phyloP scores from a whole-genome alignment of 2,113 vertebrate genomes.

The Cercopithecus mona region DNA sequence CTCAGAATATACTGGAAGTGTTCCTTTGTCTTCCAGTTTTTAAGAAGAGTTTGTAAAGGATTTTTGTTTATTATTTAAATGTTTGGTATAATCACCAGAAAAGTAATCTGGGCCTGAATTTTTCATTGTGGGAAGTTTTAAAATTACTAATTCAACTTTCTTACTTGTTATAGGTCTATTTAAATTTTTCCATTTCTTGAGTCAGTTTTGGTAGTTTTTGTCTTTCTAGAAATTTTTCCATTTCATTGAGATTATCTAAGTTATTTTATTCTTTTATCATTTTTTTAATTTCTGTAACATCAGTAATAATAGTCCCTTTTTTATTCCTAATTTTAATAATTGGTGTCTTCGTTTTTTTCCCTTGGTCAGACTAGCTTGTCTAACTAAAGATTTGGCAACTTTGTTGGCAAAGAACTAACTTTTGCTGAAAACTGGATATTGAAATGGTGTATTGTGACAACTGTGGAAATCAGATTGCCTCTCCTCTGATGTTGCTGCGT shows the following conservation, averaged over 20 bases:
- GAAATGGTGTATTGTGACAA: neutral
- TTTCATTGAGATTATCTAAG: neutral
- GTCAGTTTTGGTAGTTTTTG: neutral
- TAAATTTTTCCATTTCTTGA: neutral
- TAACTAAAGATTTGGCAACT: neutral
- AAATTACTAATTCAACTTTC: neutral
- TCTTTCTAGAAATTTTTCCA: neutral
- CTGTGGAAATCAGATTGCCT: neutral
- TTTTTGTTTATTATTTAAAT: conserved; percentile 2
- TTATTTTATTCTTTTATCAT: neutral
- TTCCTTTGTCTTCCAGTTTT: neutral
- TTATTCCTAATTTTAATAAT: neutral
- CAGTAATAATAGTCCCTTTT: neutral
- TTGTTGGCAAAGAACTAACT: neutral
- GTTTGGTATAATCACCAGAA: neutral
- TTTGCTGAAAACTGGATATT: neutral
- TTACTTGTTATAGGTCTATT: neutral
- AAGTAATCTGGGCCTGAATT: neutral
- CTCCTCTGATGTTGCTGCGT: neutral
- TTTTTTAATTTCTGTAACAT: neutral
- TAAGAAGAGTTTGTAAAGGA: neutral
- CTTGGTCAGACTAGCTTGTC: neutral
- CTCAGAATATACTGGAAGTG: neutral
- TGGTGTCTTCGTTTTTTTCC: neutral
- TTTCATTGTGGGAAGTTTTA: neutral